A percentile compares a stretch with the other conserved stretches of the same genome.
phyloP scores from a whole-genome alignment of 2,113 vertebrate genomes.

The Melanotaenia duboulayi region DNA sequence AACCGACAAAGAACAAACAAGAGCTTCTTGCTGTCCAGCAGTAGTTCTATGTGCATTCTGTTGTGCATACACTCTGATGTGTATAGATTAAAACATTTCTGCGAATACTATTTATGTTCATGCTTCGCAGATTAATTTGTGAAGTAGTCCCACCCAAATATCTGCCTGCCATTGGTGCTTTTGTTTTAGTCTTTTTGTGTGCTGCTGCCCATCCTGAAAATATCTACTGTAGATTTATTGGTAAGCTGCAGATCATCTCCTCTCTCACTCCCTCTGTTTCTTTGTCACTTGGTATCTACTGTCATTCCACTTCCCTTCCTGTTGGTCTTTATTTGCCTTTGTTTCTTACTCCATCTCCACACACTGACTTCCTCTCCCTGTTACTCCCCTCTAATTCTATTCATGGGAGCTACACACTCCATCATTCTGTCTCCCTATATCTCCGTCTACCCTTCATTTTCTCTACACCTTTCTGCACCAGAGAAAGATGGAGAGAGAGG shows the following conservation, averaged over 20 bases:
- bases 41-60: no score
- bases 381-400: conserved; percentile 75
- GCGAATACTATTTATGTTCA: background rate
- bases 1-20: background rate
- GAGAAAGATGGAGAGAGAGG: conserved; percentile 33
- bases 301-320: conserved; percentile 60
- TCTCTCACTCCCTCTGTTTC: conserved; percentile 19
- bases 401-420: conserved; percentile 73
- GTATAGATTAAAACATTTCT: background rate
- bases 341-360: conserved; percentile 64
- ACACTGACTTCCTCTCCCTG: conserved; percentile 55
- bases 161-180: conserved; percentile 3
- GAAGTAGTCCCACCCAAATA: background rate
- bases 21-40: background rate
- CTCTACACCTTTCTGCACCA: conserved; percentile 64
- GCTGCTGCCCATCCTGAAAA: conserved; percentile 33
- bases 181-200: conserved; percentile 8
- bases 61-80: background rate
- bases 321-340: conserved; percentile 74
- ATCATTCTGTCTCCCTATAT: conserved; percentile 80
- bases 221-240: conserved; percentile 56
- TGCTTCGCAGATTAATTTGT: background rate
- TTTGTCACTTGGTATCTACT: conserved; percentile 52
- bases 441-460: conserved; percentile 78
- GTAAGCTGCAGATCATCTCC: conserved; percentile 23